phyloP scores from a whole-genome alignment of 2,797 vertebrate species.

The Vespertilio murinus region DNA sequence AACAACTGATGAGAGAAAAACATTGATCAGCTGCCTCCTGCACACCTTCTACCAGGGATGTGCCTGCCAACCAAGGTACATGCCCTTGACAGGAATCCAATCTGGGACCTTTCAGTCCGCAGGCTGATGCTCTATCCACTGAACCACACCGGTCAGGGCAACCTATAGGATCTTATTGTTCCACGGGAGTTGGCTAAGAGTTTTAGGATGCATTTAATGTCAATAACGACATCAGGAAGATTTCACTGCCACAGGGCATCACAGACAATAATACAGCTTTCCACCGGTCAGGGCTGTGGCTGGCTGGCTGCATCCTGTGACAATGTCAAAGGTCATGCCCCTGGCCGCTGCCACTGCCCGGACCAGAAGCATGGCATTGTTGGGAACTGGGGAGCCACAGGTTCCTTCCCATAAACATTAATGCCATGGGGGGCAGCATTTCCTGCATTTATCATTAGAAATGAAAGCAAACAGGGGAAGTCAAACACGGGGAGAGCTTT shows the following conservation, averaged over 20 bases:
- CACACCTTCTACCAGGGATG: no score
- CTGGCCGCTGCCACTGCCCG: no score
- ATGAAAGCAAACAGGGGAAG: not conserved
- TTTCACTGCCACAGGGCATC: not conserved
- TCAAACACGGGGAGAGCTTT: not conserved
- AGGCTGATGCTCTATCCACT: no score
- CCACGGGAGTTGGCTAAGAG: not conserved
- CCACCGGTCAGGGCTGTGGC: rapidly evolving
- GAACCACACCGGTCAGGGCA: no score
- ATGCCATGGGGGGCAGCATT: not conserved
- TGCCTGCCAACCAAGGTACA: no score
- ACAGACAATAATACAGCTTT: not conserved
- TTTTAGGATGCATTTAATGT: not conserved
- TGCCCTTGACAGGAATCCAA: no score
- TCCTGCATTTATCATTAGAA: not conserved
- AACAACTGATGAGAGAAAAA: no score
- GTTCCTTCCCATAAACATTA: not conserved
- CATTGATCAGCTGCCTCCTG: no score
- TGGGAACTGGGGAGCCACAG: not conserved
- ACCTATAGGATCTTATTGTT: not conserved
- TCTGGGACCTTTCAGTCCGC: no score
- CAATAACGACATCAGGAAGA: not conserved
- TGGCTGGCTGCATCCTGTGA: rapidly evolving
- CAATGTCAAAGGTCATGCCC: no score
- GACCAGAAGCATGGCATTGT: not conserved